Evolutionary conservation across 2,797 vertebrate genomes (phyloP).

Genomic region (Gadopsis marmoratus): DNA sequence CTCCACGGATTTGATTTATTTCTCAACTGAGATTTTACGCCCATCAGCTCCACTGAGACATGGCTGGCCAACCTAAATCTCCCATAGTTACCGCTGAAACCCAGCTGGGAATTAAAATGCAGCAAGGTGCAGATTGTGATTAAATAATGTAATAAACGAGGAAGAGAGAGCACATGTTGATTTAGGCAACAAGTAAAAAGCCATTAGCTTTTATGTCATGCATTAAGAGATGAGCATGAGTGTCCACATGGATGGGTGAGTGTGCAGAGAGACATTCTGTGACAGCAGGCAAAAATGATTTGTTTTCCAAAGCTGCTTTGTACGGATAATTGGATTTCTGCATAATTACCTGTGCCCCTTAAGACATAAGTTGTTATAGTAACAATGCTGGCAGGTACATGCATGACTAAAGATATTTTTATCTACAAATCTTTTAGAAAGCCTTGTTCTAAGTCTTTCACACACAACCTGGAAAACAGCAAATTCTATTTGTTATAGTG

Average conservation of each 20-base stretch:
- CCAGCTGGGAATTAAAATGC: slow-evolving; percentile 34
- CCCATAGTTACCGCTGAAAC: slow-evolving; percentile 13
- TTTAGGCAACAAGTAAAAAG: slow-evolving; percentile 19
- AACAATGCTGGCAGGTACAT: neutral
- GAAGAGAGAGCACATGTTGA: slow-evolving; percentile 18
- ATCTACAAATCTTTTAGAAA: neutral
- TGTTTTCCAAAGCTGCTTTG: slow-evolving; percentile 32
- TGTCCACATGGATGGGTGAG: slow-evolving; percentile 12
- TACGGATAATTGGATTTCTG: slow-evolving; percentile 25
- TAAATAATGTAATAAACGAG: slow-evolving; percentile 20
- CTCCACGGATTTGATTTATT: neutral
- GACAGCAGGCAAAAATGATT: slow-evolving; percentile 25
- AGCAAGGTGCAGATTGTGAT: slow-evolving; percentile 1
- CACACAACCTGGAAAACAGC: too few relatives aligned
- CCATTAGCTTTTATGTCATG: slow-evolving; percentile 26
- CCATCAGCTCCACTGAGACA: neutral
- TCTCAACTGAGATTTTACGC: neutral
- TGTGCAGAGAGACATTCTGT: slow-evolving; percentile 6
- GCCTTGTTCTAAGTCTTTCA: too few relatives aligned
- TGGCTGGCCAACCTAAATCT: slow-evolving; percentile 3
- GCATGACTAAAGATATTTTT: neutral
- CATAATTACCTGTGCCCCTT: slow-evolving; percentile 11
- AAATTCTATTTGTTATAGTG: too few relatives aligned
- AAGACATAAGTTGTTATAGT: slow-evolving; percentile 16
- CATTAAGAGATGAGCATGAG: slow-evolving; percentile 29